Conservation (phyloP, 1,140 invertebrate genomes). For the Bombus ignitus region DNA sequence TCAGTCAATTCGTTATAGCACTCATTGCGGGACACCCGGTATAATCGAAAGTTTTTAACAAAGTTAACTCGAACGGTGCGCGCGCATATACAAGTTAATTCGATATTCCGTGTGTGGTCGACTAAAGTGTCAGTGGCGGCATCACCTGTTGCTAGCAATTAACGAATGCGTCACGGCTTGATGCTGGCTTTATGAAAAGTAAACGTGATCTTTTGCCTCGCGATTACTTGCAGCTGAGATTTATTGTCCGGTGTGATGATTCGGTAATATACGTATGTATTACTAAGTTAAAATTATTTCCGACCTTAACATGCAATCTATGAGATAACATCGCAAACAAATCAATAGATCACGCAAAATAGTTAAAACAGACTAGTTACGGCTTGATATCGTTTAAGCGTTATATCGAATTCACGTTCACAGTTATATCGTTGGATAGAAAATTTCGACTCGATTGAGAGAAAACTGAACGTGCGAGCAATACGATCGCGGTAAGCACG, state of each 20-base stretch:
- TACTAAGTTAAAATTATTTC: too few relatives aligned
- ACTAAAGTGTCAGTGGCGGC: conserved; percentile 55
- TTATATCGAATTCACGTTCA: neutral
- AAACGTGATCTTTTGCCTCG: conserved; percentile 39
- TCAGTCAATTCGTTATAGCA: neutral
- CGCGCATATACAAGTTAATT: conserved; percentile 19
- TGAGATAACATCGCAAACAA: neutral
- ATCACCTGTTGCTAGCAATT: conserved; percentile 72
- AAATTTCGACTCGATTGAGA: neutral
- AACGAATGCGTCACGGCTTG: conserved; percentile 52
- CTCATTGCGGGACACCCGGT: neutral
- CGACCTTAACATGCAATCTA: too few relatives aligned
- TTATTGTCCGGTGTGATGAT: neutral
- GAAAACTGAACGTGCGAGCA: neutral
- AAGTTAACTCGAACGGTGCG: conserved; percentile 23
- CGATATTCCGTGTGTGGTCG: conserved; percentile 57
- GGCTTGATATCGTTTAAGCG: neutral
- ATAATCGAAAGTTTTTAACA: conserved; percentile 56
- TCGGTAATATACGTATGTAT: too few relatives aligned
- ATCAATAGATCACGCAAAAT: neutral
- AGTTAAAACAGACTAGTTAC: neutral
- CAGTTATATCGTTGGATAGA: neutral
- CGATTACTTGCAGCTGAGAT: neutral
- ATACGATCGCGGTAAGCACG: neutral
- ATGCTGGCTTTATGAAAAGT: conserved; percentile 57